These are phyloP conservation scores for Drosophila ironensis DNA, from an alignment of 1,140 invertebrate genomes.

Conservation along the genomic window DNA sequence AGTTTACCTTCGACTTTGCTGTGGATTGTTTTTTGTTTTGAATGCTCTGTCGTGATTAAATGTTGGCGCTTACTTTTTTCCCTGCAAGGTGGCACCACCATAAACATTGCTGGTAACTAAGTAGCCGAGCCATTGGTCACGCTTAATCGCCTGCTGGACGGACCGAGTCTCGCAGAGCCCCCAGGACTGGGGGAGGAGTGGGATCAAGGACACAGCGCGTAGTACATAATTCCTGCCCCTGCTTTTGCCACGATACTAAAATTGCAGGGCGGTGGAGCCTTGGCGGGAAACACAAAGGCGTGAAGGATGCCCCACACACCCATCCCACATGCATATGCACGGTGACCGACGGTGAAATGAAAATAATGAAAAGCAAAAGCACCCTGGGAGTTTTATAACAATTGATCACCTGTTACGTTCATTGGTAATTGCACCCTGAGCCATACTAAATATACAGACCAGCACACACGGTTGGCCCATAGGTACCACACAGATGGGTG, in stretches of 20 bases:
- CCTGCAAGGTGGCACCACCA: slow-evolving; percentile 17
- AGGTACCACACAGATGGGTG: neutral
- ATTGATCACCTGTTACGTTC: slow-evolving; percentile 82
- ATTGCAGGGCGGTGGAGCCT: slow-evolving; percentile 20
- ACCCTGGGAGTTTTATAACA: slow-evolving; percentile 82
- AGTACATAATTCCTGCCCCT: slow-evolving; percentile 70
- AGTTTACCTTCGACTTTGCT: neutral
- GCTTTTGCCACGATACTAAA: slow-evolving; percentile 43
- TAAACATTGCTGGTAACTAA: slow-evolving; percentile 54
- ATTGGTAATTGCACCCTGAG: slow-evolving; percentile 82
- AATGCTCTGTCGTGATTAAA: slow-evolving; percentile 53
- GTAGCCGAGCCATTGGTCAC: slow-evolving; percentile 68
- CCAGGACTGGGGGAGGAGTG: neutral
- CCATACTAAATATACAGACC: slow-evolving; percentile 71
- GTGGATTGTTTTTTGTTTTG: slow-evolving; percentile 2
- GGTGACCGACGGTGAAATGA: slow-evolving; percentile 54
- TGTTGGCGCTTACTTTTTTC: slow-evolving; percentile 42
- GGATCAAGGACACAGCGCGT: slow-evolving; percentile 62
- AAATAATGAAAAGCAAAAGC: slow-evolving; percentile 81
- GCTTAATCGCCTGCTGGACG: slow-evolving; percentile 64
- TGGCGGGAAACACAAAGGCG: too few species aligned
- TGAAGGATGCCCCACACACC: slow-evolving; percentile 17
- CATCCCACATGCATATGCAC: neutral
- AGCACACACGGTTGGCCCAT: slow-evolving; percentile 15
- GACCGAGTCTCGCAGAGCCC: too few species aligned